phyloP scores from a whole-genome alignment of 2,888 invertebrate genomes.

The Conchocele bisecta region DNA sequence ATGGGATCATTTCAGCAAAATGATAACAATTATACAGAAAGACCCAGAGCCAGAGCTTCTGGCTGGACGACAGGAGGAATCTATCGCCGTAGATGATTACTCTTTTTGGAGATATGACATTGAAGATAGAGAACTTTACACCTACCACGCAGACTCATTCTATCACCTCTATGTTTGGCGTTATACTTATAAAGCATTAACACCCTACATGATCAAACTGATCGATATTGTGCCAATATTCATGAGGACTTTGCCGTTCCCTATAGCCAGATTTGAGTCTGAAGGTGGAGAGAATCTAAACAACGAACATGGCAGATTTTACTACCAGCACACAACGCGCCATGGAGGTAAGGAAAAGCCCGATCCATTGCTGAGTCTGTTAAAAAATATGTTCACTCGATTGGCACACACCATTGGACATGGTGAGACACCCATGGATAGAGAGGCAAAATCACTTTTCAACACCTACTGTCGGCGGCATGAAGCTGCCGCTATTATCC shows the following conservation, averaged over 20 bases:
- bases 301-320: neutral
- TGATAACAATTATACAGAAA: neutral
- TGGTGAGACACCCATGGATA: neutral
- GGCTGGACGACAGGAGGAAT: too few relatives aligned
- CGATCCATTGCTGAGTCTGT: neutral
- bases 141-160: neutral
- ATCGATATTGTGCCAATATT: neutral
- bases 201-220: constrained; percentile 1
- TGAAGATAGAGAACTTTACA: too few relatives aligned
- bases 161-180: neutral
- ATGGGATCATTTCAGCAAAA: neutral
- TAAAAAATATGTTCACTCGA: neutral
- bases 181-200: neutral
- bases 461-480: neutral
- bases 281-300: neutral
- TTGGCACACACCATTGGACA: neutral
- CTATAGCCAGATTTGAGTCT: neutral
- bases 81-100: too few relatives aligned
- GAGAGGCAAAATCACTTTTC: too few relatives aligned
- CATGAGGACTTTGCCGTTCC: neutral
- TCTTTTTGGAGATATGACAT: too few relatives aligned
- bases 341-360: neutral
- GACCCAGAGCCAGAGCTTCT: too few relatives aligned
- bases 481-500: neutral
- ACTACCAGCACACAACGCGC: neutral